Base-by-base conservation (phyloP, 2,113 vertebrate species). In the Heptranchias perlo region DNA sequence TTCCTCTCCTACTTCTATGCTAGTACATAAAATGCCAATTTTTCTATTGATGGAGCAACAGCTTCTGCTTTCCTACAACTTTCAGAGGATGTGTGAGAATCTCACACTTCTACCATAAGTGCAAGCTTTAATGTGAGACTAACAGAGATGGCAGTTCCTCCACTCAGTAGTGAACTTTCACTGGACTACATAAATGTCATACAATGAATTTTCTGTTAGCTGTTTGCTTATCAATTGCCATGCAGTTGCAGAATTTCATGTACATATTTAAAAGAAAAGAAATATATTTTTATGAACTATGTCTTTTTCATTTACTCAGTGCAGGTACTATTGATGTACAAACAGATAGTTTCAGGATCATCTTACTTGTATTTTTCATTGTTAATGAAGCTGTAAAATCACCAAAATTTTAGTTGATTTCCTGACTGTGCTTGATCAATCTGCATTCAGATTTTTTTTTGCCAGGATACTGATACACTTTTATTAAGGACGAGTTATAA, bases 211-310 rank as follows among this genome's bases (percentile, higher is more conserved):
- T 62, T 62, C 23, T 31, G 14, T 89, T 58, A 13, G 28, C 25
- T 16, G 52, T 18, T 35, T 91, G 87, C 52, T 31, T n/a, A 39
- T 93, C n/a, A 93, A 93, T 39, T 39, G 35, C 16, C 62, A 64
- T 64, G 16, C 21, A 23, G 18, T 93, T 93, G 58, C n/a, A 10
- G 89, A 62, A 62, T 39, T 92, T 92, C 14, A 1, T 89, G 16
- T 39, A 13, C n/a, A 92, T 39, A 92, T 82, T 21, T 82, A 82
- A 82, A 82, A 16, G 76, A 82, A 44, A 78, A 39, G n/a, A 93
- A 93, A 93, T 91, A 89, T 89, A 58, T 92, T 89, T 93, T 93
- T 64, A n/a, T 62, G 89, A 93, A 64, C n/a, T n/a, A 14, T 92
- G 14, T 35, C 16, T 62, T 92, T 87, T 62, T 92, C 28, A 91